Evolutionary conservation across 2,113 vertebrate species (phyloP).

Genomic region (Apodemus sylvaticus): DNA sequence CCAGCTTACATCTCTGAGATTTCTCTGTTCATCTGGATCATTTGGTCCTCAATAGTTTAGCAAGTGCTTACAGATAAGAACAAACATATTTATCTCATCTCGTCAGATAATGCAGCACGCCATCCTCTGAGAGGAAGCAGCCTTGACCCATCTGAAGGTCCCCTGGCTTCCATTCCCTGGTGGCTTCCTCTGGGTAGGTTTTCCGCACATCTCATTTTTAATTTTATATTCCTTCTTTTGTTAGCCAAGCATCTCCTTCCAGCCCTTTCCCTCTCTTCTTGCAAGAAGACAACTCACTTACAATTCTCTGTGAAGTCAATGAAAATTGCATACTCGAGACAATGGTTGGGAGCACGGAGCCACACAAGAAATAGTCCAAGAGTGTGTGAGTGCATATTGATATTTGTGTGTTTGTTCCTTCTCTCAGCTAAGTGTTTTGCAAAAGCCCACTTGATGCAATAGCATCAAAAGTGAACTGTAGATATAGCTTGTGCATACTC

Average conservation of each 20-base stretch:
- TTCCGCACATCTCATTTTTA: background rate
- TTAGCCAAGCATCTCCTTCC: conserved; percentile 28
- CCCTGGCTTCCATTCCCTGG: background rate
- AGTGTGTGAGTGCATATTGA: background rate
- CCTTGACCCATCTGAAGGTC: conserved; percentile 29
- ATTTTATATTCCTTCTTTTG: conserved; percentile 31
- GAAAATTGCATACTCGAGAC: background rate
- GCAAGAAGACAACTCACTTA: background rate
- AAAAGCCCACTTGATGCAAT: conserved; percentile 58
- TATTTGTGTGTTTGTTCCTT: background rate
- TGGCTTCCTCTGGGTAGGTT: background rate
- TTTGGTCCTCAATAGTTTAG: background rate
- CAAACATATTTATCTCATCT: background rate
- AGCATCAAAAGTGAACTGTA: background rate
- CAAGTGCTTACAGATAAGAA: background rate
- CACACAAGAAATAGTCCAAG: background rate
- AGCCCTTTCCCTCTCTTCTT: background rate
- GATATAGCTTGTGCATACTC: background rate
- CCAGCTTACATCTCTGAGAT: background rate
- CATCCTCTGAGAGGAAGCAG: background rate
- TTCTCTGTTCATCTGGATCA: background rate
- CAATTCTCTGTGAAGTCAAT: background rate
- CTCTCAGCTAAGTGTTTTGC: background rate
- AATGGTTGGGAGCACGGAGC: background rate
- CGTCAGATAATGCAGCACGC: background rate